Evolutionary conservation across 2,888 invertebrate species (phyloP), one percentile per base, ranked within the genome.

Genomic region (Ephialtes manifestator): DNA sequence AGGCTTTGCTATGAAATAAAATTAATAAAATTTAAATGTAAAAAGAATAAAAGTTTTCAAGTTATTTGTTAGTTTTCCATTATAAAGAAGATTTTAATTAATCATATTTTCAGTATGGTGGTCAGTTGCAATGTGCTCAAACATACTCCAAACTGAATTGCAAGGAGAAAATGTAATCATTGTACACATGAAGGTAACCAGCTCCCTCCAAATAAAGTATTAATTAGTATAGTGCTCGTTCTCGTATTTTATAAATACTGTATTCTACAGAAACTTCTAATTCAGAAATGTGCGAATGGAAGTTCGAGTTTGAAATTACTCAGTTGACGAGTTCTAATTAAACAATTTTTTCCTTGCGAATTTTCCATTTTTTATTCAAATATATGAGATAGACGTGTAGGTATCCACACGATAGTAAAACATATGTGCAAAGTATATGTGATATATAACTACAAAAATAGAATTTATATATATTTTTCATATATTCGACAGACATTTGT

Each of bases 321-420:
- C 20, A 18, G 20, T 35, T 35, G 8, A 20, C 15, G 46, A 65
- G 63, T 31, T 15, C 35, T 84, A 80, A 84, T 84, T 84, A 67
- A 39, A 76, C 76, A 39, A 58, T 74, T 71, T 39, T 20, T 60
- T 43, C 15, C 15, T 4, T 4, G 31, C 46, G 51, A 53, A 43
- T 70, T 35, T 48, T 24, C n/a, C 65, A 51, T 65, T 80, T 55
- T 65, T 28, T 51, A 18, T 35, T n/a, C 31, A 35, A 18, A 72
- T 53, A 46, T 53, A 65, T 48, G 35, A 15, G 48, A 35, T 11
- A 31, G 10, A 70, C 31, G n/a, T n/a, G n/a, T n/a, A n/a, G n/a
- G n/a, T n/a, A n/a, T n/a, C n/a, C n/a, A n/a, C n/a, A n/a, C n/a
- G n/a, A n/a, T n/a, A n/a, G n/a, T n/a, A n/a, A n/a, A n/a, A n/a